Percentiles rank a stretch among this genome's conserved stretches.
These are phyloP conservation scores for Malaclemys terrapin DNA, from an alignment of 2,113 vertebrate genomes.

Conservation along the genomic window DNA sequence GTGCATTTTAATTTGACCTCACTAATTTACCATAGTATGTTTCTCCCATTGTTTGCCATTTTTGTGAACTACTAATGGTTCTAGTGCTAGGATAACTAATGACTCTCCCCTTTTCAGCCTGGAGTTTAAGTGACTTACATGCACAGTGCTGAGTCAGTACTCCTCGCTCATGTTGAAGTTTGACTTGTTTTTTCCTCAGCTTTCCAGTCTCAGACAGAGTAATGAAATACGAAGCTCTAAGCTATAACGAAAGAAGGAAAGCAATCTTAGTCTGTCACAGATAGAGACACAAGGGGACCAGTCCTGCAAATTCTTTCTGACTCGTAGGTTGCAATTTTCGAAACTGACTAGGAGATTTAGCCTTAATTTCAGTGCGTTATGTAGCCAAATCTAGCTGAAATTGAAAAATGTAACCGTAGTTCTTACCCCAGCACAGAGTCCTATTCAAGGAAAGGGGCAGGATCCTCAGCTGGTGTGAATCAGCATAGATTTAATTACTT, in stretches of 20 bases:
- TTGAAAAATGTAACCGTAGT: not conserved
- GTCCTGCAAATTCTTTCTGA: not conserved
- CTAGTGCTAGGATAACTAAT: conserved; percentile 22
- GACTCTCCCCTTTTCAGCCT: not conserved
- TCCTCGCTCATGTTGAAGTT: not conserved
- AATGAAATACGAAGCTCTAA: not conserved
- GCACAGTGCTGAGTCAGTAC: not conserved
- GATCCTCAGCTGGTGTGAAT: not conserved
- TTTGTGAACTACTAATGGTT: not conserved
- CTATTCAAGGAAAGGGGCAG: not conserved
- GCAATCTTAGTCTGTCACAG: not conserved
- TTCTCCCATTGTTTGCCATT: not conserved
- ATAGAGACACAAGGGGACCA: not conserved
- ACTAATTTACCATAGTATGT: not conserved
- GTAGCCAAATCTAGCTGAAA: not conserved
- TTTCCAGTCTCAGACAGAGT: not conserved
- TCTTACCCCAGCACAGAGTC: not conserved
- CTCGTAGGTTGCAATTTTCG: not conserved
- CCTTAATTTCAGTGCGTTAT: not conserved
- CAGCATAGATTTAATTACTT: not conserved
- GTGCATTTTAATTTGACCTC: not conserved
- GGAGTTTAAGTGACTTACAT: not conserved
- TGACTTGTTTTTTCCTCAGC: not conserved
- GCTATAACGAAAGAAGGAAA: not conserved
- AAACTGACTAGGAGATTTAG: not conserved